Evolutionary conservation across 2,113 vertebrate genomes (phyloP).

Genomic region (Chaetops frenatus): DNA sequence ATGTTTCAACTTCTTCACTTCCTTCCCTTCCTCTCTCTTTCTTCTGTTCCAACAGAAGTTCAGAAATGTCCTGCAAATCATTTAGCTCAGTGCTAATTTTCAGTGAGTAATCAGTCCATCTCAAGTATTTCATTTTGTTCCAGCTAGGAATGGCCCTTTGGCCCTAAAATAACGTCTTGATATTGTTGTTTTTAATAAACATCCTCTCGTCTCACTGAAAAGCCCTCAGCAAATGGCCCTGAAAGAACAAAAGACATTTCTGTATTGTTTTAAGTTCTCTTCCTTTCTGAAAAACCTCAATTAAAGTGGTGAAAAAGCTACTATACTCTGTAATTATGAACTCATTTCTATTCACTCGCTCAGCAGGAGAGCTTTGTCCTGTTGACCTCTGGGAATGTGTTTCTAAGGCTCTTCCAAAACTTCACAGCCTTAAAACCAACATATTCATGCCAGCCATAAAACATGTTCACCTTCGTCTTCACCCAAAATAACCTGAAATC

Average conservation of each 20-base stretch:
- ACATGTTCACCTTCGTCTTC: background rate
- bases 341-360: conserved; percentile 22
- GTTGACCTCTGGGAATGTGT: conserved; percentile 8
- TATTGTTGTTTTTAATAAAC: conserved; percentile 45
- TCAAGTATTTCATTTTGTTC: background rate
- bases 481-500: background rate
- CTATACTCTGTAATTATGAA: conserved; percentile 42
- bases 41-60: background rate
- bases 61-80: background rate
- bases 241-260: conserved; percentile 57
- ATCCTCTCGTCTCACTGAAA: conserved; percentile 43
- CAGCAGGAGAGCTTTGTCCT: conserved; percentile 31
- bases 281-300: conserved; percentile 48
- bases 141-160: background rate
- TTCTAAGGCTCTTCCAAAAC: conserved; percentile 20
- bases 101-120: background rate
- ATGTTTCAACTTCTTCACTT: background rate
- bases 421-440: background rate
- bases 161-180: background rate
- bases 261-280: conserved; percentile 53
- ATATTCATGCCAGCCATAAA: background rate
- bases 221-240: background rate
- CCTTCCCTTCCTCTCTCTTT: background rate
- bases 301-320: conserved; percentile 24
- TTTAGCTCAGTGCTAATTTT: background rate